Base-by-base conservation (phyloP, 2,113 vertebrate species). In the Campylorhamphus procurvoides region DNA sequence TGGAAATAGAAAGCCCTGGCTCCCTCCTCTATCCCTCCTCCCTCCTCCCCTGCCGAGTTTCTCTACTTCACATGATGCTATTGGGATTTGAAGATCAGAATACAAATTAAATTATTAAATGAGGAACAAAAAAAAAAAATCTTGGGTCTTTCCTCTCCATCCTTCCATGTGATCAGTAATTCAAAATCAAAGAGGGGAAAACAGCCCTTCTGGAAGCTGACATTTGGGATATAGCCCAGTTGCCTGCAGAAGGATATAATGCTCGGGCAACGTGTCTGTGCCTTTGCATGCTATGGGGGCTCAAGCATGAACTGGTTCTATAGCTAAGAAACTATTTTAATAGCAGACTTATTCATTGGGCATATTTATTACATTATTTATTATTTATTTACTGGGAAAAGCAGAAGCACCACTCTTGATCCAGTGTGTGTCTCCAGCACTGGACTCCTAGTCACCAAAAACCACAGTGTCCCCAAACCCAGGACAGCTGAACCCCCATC, bases 71-170 rank as follows among this genome's bases (percentile, higher is more conserved):
- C 92, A 95, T 92, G 94, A 87, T 92, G 90, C 95, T 81, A 87
- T 93, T 86, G 96, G 96, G 96, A 96, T 94, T 95, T 96, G 96
- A 96, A 96, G 92, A 97, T 94, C 80, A 96, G 94, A 96, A 96
- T 95, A 89, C 83, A 94, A 96, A 95, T 96, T 84, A 88, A 96
- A 97, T 96, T 97, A 96, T 95, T 96, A 96, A 96, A 96, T 1
- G 37, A 95, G 73, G 79, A 84, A 88, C 47, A 75, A 93, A 33
- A 42, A 33, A 40, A 75, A 14, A 87, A 58, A 40, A 77, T 3
- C 50, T 60, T 2, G 0, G 69, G 85, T 53, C 76, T 90, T 92
- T 93, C 85, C 94, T 94, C 73, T 92, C 73, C 73, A 82, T 76
- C 79, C 86, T 96, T 84, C 90, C 83, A 82, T 66, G 76, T 64